These are phyloP conservation scores for Grapholita molesta DNA, from an alignment of 1,140 invertebrate genomes.

Conservation along the genomic window DNA sequence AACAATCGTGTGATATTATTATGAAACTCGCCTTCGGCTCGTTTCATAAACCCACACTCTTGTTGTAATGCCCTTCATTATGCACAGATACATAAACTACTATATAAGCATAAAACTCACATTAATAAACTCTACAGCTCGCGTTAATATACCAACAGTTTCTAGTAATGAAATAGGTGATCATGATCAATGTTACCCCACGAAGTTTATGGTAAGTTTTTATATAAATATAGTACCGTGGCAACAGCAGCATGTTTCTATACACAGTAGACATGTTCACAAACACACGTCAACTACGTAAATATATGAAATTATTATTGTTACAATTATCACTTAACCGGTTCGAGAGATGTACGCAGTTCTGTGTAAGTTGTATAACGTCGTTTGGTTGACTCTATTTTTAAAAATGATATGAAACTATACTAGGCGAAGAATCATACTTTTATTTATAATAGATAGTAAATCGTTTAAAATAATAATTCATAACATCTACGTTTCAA, in stretches of 20 bases:
- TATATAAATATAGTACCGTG: not conserved
- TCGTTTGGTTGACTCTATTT: not conserved
- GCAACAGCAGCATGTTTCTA: not conserved
- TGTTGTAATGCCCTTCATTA: too few relatives aligned
- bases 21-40: too few relatives aligned
- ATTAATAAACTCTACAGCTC: too few relatives aligned
- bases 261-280: not conserved
- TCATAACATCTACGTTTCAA: too few relatives aligned
- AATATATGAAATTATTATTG: not conserved
- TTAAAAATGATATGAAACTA: not conserved
- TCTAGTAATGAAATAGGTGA: too few relatives aligned
- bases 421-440: not conserved
- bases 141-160: too few relatives aligned
- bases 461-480: too few relatives aligned
- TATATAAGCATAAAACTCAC: too few relatives aligned
- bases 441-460: not conserved
- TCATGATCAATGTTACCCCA: too few relatives aligned
- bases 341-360: not conserved
- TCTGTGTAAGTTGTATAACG: not conserved
- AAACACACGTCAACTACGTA: not conserved
- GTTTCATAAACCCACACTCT: too few relatives aligned
- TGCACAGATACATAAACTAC: too few relatives aligned
- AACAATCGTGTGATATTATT: too few relatives aligned
- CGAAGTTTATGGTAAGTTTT: not conserved
- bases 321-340: not conserved